A percentile compares a stretch with the other conserved stretches of the same genome.
Evolutionary conservation across 2,113 vertebrate species (phyloP).

Genomic region (Protomyctophum bolini): DNA sequence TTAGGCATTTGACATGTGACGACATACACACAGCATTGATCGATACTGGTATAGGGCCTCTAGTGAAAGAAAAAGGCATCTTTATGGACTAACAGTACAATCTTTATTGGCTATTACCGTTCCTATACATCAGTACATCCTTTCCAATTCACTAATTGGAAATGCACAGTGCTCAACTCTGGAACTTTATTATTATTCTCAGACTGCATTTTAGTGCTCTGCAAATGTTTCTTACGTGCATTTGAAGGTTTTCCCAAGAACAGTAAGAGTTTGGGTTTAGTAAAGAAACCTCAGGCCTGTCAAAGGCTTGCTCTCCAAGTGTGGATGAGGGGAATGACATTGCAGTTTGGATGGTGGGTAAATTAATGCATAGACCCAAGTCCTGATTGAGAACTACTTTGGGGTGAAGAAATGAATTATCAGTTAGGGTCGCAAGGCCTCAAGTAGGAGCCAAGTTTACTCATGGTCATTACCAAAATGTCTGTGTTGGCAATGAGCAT

Average conservation of each 20-base stretch:
- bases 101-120: constrained; percentile 25
- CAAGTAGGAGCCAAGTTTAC: constrained; percentile 44
- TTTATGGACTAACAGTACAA: constrained; percentile 16
- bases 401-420: constrained; percentile 8
- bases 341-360: constrained; percentile 1
- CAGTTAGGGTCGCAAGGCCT: constrained; percentile 35
- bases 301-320: not conserved
- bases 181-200: not conserved
- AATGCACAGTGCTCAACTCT: not conserved
- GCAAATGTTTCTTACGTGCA: constrained; percentile 4
- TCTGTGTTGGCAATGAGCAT: constrained; percentile 29
- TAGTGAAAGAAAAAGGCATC: constrained; percentile 14
- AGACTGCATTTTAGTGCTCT: not conserved
- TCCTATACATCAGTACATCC: constrained; percentile 9
- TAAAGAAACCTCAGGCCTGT: not conserved
- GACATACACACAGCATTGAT: constrained; percentile 31
- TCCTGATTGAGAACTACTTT: constrained; percentile 19
- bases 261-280: not conserved
- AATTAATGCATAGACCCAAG: constrained; percentile 18
- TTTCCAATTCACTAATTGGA: constrained; percentile 37
- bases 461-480: constrained; percentile 34
- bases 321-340: constrained; percentile 2
- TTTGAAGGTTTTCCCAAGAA: constrained; percentile 5
- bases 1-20: no score
- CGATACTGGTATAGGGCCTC: constrained; percentile 16